These are phyloP conservation scores for Sphaeridia pumilis DNA, from an alignment of 2,888 invertebrate species.

Conservation along the genomic window DNA sequence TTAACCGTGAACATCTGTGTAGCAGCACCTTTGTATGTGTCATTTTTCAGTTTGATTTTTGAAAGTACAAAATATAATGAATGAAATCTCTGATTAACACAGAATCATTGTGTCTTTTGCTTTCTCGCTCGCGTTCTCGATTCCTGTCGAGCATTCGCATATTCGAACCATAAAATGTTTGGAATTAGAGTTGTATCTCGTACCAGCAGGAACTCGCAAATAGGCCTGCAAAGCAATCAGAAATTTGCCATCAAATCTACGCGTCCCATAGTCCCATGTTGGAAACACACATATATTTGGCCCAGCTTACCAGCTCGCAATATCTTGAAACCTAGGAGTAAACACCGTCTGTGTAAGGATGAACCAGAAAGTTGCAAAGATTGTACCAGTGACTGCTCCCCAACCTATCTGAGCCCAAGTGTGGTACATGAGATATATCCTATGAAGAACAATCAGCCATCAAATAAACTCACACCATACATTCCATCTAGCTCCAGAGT, in stretches of 20 bases:
- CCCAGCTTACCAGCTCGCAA: conserved; percentile 66
- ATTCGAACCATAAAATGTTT: conserved; percentile 87
- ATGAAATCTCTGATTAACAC: no score
- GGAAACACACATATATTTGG: neutral
- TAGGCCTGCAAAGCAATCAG: conserved; percentile 53
- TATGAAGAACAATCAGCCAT: conserved; percentile 42
- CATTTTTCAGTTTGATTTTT: no score
- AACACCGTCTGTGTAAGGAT: conserved; percentile 62
- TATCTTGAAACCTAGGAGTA: conserved; percentile 70
- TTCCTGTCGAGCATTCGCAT: conserved; percentile 73
- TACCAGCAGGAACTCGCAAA: conserved; percentile 72
- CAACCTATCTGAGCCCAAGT: conserved; percentile 67
- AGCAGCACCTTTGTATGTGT: no score
- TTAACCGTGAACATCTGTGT: no score
- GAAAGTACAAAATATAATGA: no score
- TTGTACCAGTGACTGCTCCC: conserved; percentile 60
- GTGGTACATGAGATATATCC: conserved; percentile 80
- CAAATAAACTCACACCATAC: no score
- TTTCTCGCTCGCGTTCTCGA: conserved; percentile 66
- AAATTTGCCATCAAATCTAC: conserved; percentile 1
- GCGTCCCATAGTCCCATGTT: conserved; percentile 1
- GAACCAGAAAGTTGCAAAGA: conserved; percentile 72
- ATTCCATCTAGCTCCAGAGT: no score
- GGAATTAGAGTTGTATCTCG: conserved; percentile 83
- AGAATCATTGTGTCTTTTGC: conserved; percentile 37